A percentile compares a stretch with the other conserved stretches of the same genome.
These are phyloP conservation scores for Agonopterix alstromeriana DNA, from an alignment of 2,888 invertebrate species.

Conservation along the genomic window DNA sequence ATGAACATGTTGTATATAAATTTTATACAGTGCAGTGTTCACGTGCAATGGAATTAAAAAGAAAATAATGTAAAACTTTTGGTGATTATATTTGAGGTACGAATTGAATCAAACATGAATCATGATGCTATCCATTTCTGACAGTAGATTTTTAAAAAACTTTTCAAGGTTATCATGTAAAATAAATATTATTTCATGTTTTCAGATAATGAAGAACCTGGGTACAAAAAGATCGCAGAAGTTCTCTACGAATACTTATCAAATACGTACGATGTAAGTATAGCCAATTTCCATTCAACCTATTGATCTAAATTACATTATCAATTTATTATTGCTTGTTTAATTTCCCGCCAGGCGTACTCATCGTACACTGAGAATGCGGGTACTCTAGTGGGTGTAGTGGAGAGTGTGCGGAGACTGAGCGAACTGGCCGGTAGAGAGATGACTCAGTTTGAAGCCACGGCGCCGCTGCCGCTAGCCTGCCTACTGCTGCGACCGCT, in stretches of 20 bases:
- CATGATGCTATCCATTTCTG: no score
- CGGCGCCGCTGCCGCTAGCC: slow-evolving; percentile 86
- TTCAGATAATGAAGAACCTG: slow-evolving; percentile 57
- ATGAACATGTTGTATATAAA: no score
- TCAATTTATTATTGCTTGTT: background rate
- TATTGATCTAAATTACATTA: background rate
- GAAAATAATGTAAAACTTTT: no score
- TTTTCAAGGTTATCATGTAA: no score
- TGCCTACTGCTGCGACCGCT: slow-evolving; percentile 92
- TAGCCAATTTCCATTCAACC: background rate
- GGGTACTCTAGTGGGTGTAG: slow-evolving; percentile 86
- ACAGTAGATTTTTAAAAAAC: no score
- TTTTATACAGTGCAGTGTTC: no score
- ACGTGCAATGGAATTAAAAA: no score
- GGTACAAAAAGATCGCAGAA: slow-evolving; percentile 60
- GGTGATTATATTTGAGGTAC: no score
- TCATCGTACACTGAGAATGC: slow-evolving; percentile 80
- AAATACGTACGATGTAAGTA: slow-evolving; percentile 58
- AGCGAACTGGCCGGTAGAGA: slow-evolving; percentile 80
- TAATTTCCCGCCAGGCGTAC: slow-evolving; percentile 72
- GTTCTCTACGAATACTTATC: slow-evolving; percentile 53
- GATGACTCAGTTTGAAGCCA: slow-evolving; percentile 67
- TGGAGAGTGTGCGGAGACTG: slow-evolving; percentile 86
- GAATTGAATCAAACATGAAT: no score
- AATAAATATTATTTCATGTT: no score